These are phyloP conservation scores for Sphinx pinastri DNA, from an alignment of 2,888 invertebrate species.

Conservation along the genomic window DNA sequence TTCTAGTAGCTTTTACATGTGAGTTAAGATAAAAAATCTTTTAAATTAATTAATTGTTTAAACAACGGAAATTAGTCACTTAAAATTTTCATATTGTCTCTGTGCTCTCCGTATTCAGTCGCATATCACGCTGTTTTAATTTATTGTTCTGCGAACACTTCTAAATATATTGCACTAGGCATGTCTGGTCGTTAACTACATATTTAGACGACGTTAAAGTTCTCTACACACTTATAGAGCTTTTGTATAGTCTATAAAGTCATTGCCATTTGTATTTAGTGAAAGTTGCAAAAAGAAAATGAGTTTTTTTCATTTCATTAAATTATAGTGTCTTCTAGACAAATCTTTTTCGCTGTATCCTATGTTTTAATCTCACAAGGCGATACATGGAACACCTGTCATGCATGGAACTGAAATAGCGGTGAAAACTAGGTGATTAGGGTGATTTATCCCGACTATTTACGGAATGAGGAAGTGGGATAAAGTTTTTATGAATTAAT, in stretches of 20 bases:
- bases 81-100: not conserved
- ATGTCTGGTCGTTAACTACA: conserved; percentile 11
- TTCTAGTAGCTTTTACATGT: too few species aligned
- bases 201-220: not conserved
- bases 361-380: not conserved
- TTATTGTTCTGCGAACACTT: conserved; percentile 7
- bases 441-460: conserved; percentile 11
- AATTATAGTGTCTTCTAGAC: not conserved
- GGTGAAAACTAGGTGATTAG: conserved; percentile 3
- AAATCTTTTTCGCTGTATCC: not conserved
- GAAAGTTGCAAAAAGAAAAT: conserved; percentile 4
- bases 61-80: not conserved
- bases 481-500: conserved; percentile 30
- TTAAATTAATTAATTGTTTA: too few species aligned
- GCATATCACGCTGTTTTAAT: not conserved
- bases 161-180: not conserved
- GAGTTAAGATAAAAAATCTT: too few species aligned
- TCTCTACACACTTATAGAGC: not conserved
- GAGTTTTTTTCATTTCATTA: not conserved
- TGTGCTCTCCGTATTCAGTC: not conserved
- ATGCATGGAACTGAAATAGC: not conserved
- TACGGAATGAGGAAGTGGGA: conserved; percentile 10
- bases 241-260: not conserved
- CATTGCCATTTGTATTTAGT: not conserved
- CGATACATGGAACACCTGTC: conserved; percentile 11